phyloP scores from a whole-genome alignment of 2,113 vertebrate genomes.

The Tauraco erythrolophus region DNA sequence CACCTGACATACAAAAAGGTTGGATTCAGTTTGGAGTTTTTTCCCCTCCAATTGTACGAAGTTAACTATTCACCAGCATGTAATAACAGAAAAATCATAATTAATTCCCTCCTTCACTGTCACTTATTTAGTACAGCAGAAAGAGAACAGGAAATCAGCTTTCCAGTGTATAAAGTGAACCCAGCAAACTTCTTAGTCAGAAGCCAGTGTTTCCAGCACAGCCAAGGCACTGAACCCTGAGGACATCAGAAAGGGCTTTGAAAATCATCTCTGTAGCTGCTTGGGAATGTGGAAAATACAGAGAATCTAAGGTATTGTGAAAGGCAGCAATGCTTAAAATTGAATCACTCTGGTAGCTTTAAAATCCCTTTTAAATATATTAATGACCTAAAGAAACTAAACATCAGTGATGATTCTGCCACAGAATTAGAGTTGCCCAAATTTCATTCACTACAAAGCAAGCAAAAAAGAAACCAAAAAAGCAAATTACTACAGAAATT shows the following conservation, averaged over 20 bases:
- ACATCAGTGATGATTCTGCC: background rate
- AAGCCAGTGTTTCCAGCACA: background rate
- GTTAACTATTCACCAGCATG: background rate
- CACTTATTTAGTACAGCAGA: background rate
- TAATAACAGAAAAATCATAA: background rate
- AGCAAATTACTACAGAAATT: background rate
- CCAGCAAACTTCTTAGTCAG: background rate
- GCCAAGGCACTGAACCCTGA: background rate
- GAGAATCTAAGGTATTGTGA: background rate
- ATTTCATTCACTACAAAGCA: background rate
- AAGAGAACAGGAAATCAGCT: background rate
- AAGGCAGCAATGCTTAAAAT: background rate
- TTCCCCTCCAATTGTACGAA: fast-evolving
- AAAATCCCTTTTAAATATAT: background rate
- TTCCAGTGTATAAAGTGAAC: background rate
- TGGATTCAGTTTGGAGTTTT: background rate
- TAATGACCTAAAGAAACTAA: background rate
- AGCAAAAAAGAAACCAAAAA: background rate
- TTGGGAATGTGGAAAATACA: background rate
- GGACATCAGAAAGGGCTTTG: background rate
- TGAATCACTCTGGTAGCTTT: background rate
- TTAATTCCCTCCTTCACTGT: background rate
- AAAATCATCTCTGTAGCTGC: background rate
- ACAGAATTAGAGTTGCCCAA: background rate
- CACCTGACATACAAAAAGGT: background rate